These are phyloP conservation scores for Vulpes lagopus DNA, from an alignment of 2,113 vertebrate species.

Conservation along the genomic window DNA sequence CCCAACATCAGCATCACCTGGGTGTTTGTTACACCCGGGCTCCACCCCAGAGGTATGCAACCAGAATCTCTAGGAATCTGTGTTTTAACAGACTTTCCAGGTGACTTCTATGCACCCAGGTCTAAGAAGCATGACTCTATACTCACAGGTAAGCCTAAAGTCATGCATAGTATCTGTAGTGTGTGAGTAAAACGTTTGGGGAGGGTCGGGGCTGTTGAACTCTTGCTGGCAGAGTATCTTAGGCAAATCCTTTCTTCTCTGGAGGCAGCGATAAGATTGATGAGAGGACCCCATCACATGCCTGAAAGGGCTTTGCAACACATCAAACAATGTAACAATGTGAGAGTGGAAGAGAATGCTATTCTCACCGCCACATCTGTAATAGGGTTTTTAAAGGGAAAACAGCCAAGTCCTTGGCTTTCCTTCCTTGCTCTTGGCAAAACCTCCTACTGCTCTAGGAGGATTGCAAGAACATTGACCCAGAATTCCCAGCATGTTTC, in stretches of 20 bases:
- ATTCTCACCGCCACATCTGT: neutral
- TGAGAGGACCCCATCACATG: neutral
- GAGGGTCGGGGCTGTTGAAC: neutral
- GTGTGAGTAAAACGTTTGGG: neutral
- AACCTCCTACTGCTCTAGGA: neutral
- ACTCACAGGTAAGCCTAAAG: neutral
- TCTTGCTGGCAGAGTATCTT: neutral
- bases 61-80: neutral
- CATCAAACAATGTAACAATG: neutral
- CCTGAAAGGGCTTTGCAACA: neutral
- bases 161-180: neutral
- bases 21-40: neutral
- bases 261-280: neutral
- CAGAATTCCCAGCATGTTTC: constrained; percentile 31
- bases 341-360: neutral
- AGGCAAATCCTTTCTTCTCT: neutral
- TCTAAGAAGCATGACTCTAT: neutral
- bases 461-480: constrained; percentile 31
- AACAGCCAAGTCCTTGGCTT: neutral
- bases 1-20: too few relatives aligned
- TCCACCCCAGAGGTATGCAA: neutral
- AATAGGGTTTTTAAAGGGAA: neutral
- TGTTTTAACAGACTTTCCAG: neutral
- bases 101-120: neutral
- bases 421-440: constrained; percentile 15